Percentiles rank a stretch among this genome's conserved stretches.
Conservation (phyloP, 2,888 invertebrate species). For the Pterostichus niger region DNA sequence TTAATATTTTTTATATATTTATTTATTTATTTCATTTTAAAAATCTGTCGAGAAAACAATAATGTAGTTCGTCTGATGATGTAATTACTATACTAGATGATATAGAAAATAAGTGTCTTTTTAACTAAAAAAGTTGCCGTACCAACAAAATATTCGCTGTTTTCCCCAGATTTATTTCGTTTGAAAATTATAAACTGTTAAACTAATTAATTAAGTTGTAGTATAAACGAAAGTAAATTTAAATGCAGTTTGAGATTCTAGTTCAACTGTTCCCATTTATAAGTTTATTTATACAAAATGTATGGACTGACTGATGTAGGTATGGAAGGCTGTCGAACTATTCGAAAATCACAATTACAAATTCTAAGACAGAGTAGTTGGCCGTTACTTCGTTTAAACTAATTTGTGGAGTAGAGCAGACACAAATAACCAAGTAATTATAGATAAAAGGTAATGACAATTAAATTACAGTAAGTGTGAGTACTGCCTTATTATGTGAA, state of each 20-base stretch:
- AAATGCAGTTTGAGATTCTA: neutral
- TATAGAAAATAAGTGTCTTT: too few species aligned
- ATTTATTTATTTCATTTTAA: too few species aligned
- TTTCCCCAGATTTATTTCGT: too few species aligned
- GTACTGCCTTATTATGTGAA: neutral
- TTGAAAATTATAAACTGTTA: too few species aligned
- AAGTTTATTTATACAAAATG: conserved; percentile 17
- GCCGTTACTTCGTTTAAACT: neutral
- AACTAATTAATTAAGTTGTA: too few species aligned
- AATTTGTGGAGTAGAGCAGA: neutral
- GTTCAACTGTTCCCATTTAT: neutral
- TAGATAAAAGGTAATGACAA: conserved; percentile 47
- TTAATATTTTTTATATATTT: too few species aligned
- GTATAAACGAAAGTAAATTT: neutral
- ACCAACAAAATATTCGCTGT: too few species aligned
- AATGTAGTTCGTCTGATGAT: too few species aligned
- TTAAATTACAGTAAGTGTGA: conserved; percentile 31
- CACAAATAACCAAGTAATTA: conserved; percentile 52
- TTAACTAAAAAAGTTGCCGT: too few species aligned
- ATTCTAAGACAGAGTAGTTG: neutral
- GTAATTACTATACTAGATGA: too few species aligned
- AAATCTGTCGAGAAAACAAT: too few species aligned
- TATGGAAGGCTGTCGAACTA: neutral
- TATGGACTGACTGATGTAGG: too few species aligned
- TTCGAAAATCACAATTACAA: neutral